Base-by-base conservation (phyloP, 2,888 invertebrate species). In the Clivina fossor region DNA sequence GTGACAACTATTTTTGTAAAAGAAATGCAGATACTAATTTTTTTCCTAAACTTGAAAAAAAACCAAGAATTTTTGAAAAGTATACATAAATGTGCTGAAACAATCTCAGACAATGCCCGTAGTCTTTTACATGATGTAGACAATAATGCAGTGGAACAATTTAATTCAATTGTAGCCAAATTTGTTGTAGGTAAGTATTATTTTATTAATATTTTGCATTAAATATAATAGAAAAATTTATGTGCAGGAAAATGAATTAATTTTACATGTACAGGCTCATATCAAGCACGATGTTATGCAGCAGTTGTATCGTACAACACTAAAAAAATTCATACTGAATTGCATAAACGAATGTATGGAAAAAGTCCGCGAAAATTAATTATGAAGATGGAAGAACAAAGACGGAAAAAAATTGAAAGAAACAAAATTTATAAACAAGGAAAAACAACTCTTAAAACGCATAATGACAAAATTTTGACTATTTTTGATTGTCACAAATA, bases 1-100 rank as follows among this genome's bases (percentile, higher is more conserved):
- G 61, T 49, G 30, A 47, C 4, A 16, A 32, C 3, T 59, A 59
- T 46, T 59, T 59, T 57, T 59, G 57, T 33, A 50, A 37, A 7
- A 33, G 24, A 19, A 16, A 33, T 11, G 22, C 11, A 2, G 44
- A 26, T 28, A 15, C 5, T 13, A 44, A 44, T 11, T n/a, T 15
- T 28, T 44, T 26, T 9, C 7, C 11, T 15, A 4, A 9, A 4
- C 9, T 44, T 5, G 44, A 44, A 5, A 4, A 15, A 13, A 20
- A 40, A 4, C 8, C 26, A 7, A 5, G 8, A 26, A 26, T 26
- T 5, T 26, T 26, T 5, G 7, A n/a, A n/a, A 7, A 7, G 5
- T 26, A 26, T 7, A 8, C 8, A 8, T 26, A 26, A 26, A 7
- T 26, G 5, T 26, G 8, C 7, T 26, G 26, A 26, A 26, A 8